Evolutionary conservation across 2,888 invertebrate genomes (phyloP).

Genomic region (Cerceris ruficornis): DNA sequence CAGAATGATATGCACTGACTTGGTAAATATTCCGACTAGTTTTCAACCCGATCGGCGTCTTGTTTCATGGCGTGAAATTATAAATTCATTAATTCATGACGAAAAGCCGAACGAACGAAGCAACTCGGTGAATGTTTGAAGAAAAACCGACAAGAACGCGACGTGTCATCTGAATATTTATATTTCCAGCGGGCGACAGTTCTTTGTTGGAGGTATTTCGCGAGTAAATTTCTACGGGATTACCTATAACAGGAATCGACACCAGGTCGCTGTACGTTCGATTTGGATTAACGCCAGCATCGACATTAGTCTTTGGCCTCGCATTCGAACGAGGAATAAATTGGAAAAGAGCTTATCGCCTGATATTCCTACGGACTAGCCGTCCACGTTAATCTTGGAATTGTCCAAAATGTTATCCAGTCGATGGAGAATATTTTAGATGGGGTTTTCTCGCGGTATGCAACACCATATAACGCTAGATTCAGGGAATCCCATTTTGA

Average conservation of each 20-base stretch:
- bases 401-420: slow-evolving; percentile 34
- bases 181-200: slow-evolving; percentile 1
- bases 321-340: slow-evolving; percentile 67
- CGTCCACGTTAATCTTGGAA: slow-evolving; percentile 51
- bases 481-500: too few species aligned
- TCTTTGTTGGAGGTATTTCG: slow-evolving; percentile 18
- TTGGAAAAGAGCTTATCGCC: slow-evolving; percentile 65
- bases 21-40: too few species aligned
- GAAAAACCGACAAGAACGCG: background rate
- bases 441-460: slow-evolving; percentile 2
- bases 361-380: slow-evolving; percentile 54
- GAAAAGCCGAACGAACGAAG: too few species aligned
- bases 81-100: too few species aligned
- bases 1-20: too few species aligned
- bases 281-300: slow-evolving; percentile 74
- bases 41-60: too few species aligned
- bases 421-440: background rate
- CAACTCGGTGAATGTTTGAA: too few species aligned
- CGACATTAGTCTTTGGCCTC: slow-evolving; percentile 74
- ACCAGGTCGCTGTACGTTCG: slow-evolving; percentile 55
- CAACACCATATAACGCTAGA: too few species aligned
- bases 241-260: slow-evolving; percentile 56
- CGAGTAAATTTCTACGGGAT: slow-evolving; percentile 23
- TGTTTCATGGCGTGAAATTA: too few species aligned
- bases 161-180: slow-evolving; percentile 18